Evolutionary conservation across 2,113 vertebrate species (phyloP), one percentile per base, ranked within the genome.

Genomic region (Pseudois nayaur): DNA sequence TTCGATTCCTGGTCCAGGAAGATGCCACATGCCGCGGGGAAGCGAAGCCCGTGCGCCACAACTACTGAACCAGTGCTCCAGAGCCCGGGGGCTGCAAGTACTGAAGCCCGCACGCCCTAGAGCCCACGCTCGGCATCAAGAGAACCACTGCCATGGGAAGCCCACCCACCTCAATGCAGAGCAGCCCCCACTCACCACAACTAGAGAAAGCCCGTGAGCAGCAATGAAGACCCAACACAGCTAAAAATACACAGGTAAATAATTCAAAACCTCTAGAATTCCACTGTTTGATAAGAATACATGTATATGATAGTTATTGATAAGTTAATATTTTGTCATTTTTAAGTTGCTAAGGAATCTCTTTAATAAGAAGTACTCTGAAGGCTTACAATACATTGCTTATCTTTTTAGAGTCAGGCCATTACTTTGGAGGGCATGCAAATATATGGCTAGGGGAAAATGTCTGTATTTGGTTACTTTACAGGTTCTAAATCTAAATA

Each of bases 1-100:
- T 43, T 76, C 1, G 5, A 43, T 25, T 43, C 11, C 71, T 76
- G 21, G 71, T 76, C 71, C 36, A 43, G 71, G 36, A 76, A 76
- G 71, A 40, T 76, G 36, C 71, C 71, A 76, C 36, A 43, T 43
- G 71, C 71, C 0, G 1, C 23, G 11, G 40, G 12, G 40, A 13
- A 76, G 27, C 12, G 0, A 76, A 43, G 71, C 36, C 40, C 3
- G 0, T 11, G 67, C 0, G 0, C n/a, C 12, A 1, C n/a, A 71
- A 12, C 67, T 14, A 27, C 40, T 43, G 71, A 43, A 8, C n/a
- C 19, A 23, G 67, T 1, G 71, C 71, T 43, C 71, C 14, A 27
- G 21, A 43, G 71, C 71, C 71, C 3, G 2, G n/a, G 67, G 12
- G 21, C 36, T 13, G 19, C 36, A 25, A 3, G 5, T 74, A 2